phyloP scores from a whole-genome alignment of 2,888 invertebrate genomes.

The Aphrophora alni region DNA sequence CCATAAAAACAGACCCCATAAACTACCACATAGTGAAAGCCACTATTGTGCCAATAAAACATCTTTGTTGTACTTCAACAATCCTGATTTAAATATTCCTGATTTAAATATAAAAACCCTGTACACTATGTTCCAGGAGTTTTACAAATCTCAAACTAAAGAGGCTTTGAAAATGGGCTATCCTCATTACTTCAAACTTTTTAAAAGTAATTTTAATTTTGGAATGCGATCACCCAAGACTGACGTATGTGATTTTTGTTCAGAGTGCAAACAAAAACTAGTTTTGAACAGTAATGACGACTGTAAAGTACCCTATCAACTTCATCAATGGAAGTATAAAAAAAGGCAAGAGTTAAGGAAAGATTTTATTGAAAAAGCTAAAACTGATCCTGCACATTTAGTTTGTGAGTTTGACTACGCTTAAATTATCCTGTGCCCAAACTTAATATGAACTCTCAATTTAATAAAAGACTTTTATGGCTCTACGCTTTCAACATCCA shows the following conservation, averaged over 20 bases:
- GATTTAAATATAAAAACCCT: neutral
- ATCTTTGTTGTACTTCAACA: neutral
- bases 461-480: constrained; percentile 25
- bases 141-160: neutral
- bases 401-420: constrained; percentile 35
- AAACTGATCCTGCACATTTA: constrained; percentile 15
- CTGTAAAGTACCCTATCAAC: neutral
- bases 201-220: neutral
- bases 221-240: neutral
- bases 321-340: neutral
- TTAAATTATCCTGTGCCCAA: constrained; percentile 22
- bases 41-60: constrained; percentile 11
- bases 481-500: constrained; percentile 29
- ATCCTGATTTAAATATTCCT: neutral
- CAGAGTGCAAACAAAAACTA: constrained; percentile 7
- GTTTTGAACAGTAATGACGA: neutral
- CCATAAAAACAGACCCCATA: too few species aligned
- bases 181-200: neutral
- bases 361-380: constrained; percentile 9
- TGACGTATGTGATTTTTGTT: constrained; percentile 14
- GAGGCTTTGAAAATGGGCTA: neutral
- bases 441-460: constrained; percentile 27
- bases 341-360: neutral
- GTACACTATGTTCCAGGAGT: neutral
- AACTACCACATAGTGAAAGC: constrained; percentile 2